Percentiles rank a stretch among this genome's conserved stretches.
These are phyloP conservation scores for Gryon sp. DNA, from an alignment of 1,140 invertebrate genomes.

Conservation along the genomic window DNA sequence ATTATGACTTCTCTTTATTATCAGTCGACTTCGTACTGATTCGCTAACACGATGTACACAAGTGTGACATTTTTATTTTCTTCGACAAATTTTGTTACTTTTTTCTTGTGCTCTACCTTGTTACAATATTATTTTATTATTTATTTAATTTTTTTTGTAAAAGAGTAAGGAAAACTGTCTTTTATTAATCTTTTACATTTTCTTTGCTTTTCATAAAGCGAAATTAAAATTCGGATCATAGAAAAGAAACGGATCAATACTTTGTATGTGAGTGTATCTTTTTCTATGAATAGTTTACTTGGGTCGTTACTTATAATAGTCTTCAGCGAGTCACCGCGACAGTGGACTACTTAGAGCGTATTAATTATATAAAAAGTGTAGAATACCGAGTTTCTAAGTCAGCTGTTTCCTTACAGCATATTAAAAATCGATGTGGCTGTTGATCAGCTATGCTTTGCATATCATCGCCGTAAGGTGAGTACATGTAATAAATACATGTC, in stretches of 20 bases:
- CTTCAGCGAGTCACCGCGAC: constrained; percentile 42
- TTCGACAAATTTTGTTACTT: constrained; percentile 23
- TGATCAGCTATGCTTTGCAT: constrained; percentile 50
- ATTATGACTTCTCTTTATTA: constrained; percentile 73
- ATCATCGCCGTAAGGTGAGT: constrained; percentile 21
- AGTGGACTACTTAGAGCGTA: constrained; percentile 52
- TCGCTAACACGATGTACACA: no score
- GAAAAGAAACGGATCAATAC: constrained; percentile 42
- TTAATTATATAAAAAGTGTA: constrained; percentile 50
- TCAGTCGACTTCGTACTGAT: constrained; percentile 65
- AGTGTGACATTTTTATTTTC: constrained; percentile 34
- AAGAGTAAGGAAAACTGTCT: no score
- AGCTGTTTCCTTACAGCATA: constrained; percentile 33
- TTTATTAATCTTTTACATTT: no score
- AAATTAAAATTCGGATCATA: constrained; percentile 34
- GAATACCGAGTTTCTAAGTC: constrained; percentile 40
- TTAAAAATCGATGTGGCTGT: constrained; percentile 47
- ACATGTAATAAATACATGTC: constrained; percentile 42
- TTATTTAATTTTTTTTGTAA: no score
- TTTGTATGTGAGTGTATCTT: constrained; percentile 12
- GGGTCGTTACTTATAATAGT: constrained; percentile 50
- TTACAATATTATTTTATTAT: neutral
- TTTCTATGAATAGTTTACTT: constrained; percentile 44
- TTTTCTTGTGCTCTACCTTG: neutral
- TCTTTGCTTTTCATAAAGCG: no score